A percentile compares a stretch with the other conserved stretches of the same genome.
Evolutionary conservation across 2,888 invertebrate genomes (phyloP).

Genomic region (Apeira syringaria): DNA sequence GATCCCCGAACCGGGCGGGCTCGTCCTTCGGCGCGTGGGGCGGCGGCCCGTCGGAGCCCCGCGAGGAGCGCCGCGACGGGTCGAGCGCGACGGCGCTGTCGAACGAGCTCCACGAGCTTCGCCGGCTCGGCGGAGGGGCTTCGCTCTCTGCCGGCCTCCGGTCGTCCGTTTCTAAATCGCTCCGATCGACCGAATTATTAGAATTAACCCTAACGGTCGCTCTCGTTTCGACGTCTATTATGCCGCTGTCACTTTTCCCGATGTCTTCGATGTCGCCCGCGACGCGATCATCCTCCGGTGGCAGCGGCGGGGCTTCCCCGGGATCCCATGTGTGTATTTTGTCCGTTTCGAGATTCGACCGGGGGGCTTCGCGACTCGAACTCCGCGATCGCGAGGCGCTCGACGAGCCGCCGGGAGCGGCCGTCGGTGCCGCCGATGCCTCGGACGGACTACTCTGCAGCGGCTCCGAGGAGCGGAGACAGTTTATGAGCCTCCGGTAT

Average conservation of each 20-base stretch:
- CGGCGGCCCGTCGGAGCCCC: constrained; percentile 93
- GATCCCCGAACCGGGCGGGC: constrained; percentile 45
- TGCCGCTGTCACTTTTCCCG: constrained; percentile 80
- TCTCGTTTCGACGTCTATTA: constrained; percentile 69
- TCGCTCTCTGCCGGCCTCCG: constrained; percentile 59
- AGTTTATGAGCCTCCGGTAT: constrained; percentile 30
- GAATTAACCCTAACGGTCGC: constrained; percentile 84
- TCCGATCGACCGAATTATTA: constrained; percentile 87
- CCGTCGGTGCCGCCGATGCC: constrained; percentile 33
- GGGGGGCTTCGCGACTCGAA: constrained; percentile 51
- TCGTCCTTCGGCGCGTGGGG: constrained; percentile 74
- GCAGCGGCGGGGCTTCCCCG: constrained; percentile 73
- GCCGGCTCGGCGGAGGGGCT: constrained; percentile 77
- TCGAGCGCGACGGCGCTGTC: constrained; percentile 90
- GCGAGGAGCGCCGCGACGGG: constrained; percentile 90
- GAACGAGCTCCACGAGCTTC: constrained; percentile 91
- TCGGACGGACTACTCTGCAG: not conserved
- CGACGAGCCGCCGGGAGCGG: constrained; percentile 34
- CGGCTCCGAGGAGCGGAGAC: constrained; percentile 24
- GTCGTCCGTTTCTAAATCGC: constrained; percentile 83
- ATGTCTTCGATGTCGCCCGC: constrained; percentile 66
- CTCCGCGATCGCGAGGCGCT: constrained; percentile 56
- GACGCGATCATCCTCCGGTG: constrained; percentile 52
- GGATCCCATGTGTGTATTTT: constrained; percentile 88
- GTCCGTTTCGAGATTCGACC: constrained; percentile 59